Evolutionary conservation across 2,113 vertebrate species (phyloP).

Genomic region (Apaloderma vittatum): DNA sequence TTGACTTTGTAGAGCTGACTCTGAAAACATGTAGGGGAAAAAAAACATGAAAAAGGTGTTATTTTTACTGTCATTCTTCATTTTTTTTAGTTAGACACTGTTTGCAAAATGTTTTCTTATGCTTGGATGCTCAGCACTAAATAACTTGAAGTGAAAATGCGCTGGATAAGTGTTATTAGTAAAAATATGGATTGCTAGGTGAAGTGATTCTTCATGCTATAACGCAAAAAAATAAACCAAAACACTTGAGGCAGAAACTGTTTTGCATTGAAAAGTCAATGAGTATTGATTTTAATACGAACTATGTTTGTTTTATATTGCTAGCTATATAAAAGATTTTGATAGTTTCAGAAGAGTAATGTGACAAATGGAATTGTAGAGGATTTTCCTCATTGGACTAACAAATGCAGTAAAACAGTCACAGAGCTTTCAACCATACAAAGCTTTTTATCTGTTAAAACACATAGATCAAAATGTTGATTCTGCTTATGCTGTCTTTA

Average conservation of each 20-base stretch:
- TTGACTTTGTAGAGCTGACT: neutral
- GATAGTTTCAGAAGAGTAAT: slow-evolving; percentile 13
- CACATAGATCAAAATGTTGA: neutral
- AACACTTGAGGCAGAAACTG: slow-evolving; percentile 11
- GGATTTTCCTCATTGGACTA: neutral
- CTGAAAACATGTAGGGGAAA: neutral
- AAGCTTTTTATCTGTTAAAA: neutral
- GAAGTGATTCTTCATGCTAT: slow-evolving; percentile 10
- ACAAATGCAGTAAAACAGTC: neutral
- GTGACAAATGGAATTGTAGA: neutral
- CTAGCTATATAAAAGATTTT: slow-evolving; percentile 13
- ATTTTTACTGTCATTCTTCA: neutral
- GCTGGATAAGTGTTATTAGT: slow-evolving; percentile 17
- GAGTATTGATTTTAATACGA: slow-evolving; percentile 59
- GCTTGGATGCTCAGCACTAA: neutral
- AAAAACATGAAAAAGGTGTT: neutral
- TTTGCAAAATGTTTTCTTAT: slow-evolving; percentile 4
- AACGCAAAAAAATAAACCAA: slow-evolving; percentile 10
- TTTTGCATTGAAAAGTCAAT: slow-evolving; percentile 56
- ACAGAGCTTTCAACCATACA: neutral
- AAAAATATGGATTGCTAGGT: slow-evolving; percentile 17
- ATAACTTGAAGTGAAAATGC: slow-evolving; percentile 36
- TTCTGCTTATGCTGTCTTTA: neutral
- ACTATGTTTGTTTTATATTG: slow-evolving; percentile 8
- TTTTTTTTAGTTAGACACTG: neutral